phyloP scores from a whole-genome alignment of 2,888 invertebrate species.

The Diarsia brunnea region DNA sequence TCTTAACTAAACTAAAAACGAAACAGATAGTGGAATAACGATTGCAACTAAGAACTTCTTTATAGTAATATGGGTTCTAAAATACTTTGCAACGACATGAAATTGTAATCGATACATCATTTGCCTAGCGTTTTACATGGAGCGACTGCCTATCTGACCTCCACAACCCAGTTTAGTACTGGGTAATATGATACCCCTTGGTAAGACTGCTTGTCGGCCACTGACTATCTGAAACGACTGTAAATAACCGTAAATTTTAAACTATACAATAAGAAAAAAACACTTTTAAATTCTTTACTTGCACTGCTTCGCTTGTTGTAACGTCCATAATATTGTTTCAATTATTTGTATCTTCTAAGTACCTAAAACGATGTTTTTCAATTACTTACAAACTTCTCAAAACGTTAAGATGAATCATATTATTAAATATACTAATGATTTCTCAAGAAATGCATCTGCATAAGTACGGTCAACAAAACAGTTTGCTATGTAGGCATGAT shows the following conservation, averaged over 20 bases:
- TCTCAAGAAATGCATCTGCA: slow-evolving; percentile 10
- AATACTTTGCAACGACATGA: background rate
- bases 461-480: background rate
- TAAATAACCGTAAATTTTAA: background rate
- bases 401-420: background rate
- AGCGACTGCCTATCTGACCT: no score
- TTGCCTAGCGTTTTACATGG: no score
- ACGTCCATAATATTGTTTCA: slow-evolving; percentile 3
- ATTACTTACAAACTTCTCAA: slow-evolving; percentile 13
- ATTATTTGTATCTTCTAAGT: slow-evolving; percentile 6
- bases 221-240: no score
- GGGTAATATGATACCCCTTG: no score
- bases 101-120: background rate
- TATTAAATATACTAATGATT: slow-evolving; percentile 13
- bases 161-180: no score
- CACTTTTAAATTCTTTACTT: background rate
- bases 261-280: background rate
- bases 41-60: background rate
- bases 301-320: slow-evolving; percentile 39
- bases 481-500: background rate
- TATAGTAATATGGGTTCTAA: background rate
- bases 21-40: background rate
- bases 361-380: slow-evolving; percentile 2
- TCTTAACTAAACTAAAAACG: background rate
- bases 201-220: no score